phyloP scores from a whole-genome alignment of 2,888 invertebrate species.

The Sphaerophoria taeniata region DNA sequence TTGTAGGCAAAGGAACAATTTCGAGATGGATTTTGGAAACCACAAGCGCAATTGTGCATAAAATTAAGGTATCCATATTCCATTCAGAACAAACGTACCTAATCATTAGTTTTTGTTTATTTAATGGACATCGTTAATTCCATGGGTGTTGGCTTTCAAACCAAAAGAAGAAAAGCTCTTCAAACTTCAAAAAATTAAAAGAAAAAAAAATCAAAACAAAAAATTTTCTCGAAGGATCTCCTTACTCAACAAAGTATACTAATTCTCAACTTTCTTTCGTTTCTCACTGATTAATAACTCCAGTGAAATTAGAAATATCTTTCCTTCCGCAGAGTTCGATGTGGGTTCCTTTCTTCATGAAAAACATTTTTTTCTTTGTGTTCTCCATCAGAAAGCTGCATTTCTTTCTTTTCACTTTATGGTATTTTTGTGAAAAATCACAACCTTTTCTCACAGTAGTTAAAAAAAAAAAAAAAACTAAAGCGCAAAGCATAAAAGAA shows the following conservation, averaged over 20 bases:
- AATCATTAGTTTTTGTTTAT: constrained; percentile 40
- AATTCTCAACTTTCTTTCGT: constrained; percentile 50
- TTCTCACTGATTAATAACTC: constrained; percentile 70
- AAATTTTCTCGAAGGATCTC: constrained; percentile 43
- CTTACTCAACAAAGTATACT: constrained; percentile 44
- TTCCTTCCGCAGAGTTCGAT: constrained; percentile 70
- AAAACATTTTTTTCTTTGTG: constrained; percentile 23
- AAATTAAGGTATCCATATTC: no score
- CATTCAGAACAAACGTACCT: no score
- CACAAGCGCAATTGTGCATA: no score
- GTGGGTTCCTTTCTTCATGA: constrained; percentile 28
- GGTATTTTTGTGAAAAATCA: constrained; percentile 70
- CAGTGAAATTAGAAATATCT: constrained; percentile 74
- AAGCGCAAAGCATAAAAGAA: constrained; percentile 37
- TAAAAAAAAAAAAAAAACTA: constrained; percentile 20
- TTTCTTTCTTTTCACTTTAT: constrained; percentile 23
- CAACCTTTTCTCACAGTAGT: constrained; percentile 65
- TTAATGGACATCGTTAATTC: constrained; percentile 65
- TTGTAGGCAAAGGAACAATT: no score
- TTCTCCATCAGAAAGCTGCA: constrained; percentile 35
- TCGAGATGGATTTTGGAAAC: no score
- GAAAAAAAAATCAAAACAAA: neutral
- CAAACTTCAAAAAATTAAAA: neutral
- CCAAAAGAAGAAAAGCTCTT: constrained; percentile 22
- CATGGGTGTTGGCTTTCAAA: constrained; percentile 54